phyloP scores from a whole-genome alignment of 2,797 vertebrate genomes.

The Melanotaenia trifasciata region DNA sequence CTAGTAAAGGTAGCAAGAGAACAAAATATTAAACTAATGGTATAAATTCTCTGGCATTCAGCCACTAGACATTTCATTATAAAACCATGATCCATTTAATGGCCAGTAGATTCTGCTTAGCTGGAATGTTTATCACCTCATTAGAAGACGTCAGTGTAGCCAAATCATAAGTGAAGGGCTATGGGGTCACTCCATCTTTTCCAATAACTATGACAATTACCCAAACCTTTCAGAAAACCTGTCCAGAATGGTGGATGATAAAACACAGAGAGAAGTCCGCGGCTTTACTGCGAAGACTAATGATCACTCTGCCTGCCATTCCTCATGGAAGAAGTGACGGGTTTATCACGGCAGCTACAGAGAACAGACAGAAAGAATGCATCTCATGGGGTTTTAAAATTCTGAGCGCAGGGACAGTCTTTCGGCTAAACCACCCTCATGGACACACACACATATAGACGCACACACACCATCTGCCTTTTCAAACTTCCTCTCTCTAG shows the following conservation, averaged over 20 bases:
- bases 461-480: slow-evolving; percentile 48
- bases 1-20: slow-evolving; percentile 38
- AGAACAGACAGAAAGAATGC: slow-evolving; percentile 75
- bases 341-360: slow-evolving; percentile 79
- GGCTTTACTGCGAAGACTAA: slow-evolving; percentile 77
- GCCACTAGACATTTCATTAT: slow-evolving; percentile 74
- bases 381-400: slow-evolving; percentile 76
- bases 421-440: slow-evolving; percentile 52
- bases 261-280: slow-evolving; percentile 72
- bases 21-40: slow-evolving; percentile 69
- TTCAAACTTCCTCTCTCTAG: slow-evolving; percentile 52
- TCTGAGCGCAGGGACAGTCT: slow-evolving; percentile 55
- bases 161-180: slow-evolving; percentile 69
- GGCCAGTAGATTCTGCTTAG: slow-evolving; percentile 77
- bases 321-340: slow-evolving; percentile 80
- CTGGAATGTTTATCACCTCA: slow-evolving; percentile 80
- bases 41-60: slow-evolving; percentile 66
- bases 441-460: slow-evolving; percentile 30
- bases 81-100: slow-evolving; percentile 74
- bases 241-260: slow-evolving; percentile 74
- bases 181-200: slow-evolving; percentile 77
- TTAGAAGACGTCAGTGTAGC: slow-evolving; percentile 71
- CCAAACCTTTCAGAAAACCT: slow-evolving; percentile 77
- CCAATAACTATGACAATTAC: slow-evolving; percentile 78
- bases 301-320: slow-evolving; percentile 75